Percentiles rank a stretch among this genome's conserved stretches.
phyloP scores from a whole-genome alignment of 2,888 invertebrate species.

The Conops quadrifasciatus region DNA sequence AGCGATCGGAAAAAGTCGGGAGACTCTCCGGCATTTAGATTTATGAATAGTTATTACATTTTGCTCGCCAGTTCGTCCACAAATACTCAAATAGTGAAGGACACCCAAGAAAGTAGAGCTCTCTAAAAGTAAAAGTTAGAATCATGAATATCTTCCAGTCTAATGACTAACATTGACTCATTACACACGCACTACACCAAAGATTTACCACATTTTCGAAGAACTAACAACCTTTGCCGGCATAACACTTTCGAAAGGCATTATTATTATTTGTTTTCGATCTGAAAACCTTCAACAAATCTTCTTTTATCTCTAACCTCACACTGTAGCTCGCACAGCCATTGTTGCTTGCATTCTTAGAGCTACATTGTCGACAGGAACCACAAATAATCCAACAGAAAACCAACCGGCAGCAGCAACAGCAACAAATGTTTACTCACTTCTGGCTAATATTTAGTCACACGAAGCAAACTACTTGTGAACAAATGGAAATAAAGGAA shows the following conservation, averaged over 20 bases:
- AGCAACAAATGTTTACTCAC: constrained; percentile 22
- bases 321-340: neutral
- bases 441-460: constrained; percentile 30
- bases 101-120: no score
- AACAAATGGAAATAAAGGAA: constrained; percentile 23
- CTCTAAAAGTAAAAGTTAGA: no score
- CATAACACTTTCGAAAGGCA: neutral
- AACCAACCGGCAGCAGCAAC: constrained; percentile 11
- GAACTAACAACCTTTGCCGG: neutral
- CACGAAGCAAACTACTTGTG: constrained; percentile 22
- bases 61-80: no score
- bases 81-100: no score
- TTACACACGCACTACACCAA: no score
- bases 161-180: no score
- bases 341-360: neutral
- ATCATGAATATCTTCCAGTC: no score
- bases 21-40: no score
- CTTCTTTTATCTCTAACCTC: neutral
- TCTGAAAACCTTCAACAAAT: neutral
- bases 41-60: no score
- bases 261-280: neutral
- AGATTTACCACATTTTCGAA: neutral
- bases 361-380: no score
- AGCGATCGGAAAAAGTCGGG: no score
- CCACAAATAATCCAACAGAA: neutral